phyloP scores from a whole-genome alignment of 2,888 invertebrate genomes.

The Rhabditoides inermis region DNA sequence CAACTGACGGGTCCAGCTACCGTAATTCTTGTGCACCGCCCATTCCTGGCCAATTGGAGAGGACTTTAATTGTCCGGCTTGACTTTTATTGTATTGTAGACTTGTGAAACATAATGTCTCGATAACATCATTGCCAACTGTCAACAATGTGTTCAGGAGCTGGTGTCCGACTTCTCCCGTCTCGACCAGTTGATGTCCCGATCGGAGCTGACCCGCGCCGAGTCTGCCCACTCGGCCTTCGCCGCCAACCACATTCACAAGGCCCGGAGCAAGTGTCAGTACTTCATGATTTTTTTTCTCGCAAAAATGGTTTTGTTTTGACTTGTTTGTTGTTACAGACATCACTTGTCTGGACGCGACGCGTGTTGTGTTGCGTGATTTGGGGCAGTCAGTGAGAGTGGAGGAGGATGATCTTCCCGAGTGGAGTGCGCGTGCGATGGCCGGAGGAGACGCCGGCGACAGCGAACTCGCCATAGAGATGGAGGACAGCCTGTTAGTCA shows the following conservation, averaged over 20 bases:
- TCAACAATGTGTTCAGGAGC: conserved; percentile 22
- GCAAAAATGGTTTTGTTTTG: too few relatives aligned
- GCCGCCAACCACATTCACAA: conserved; percentile 39
- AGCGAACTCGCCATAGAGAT: conserved; percentile 16
- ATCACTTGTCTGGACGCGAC: conserved; percentile 22
- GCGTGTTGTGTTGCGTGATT: too few relatives aligned
- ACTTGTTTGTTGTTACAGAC: conserved; percentile 12
- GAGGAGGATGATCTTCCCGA: too few relatives aligned
- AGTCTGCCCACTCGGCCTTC: conserved; percentile 37
- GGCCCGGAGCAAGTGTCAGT: conserved; percentile 31
- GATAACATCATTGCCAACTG: background rate
- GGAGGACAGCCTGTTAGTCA: too few relatives aligned
- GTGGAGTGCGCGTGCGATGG: too few relatives aligned
- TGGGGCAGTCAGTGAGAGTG: too few relatives aligned
- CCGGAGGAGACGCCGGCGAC: conserved; percentile 8
- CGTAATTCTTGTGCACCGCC: too few relatives aligned
- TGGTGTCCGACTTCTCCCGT: conserved; percentile 37
- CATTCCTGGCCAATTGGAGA: too few relatives aligned
- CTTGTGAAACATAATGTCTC: too few relatives aligned
- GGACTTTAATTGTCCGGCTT: too few relatives aligned
- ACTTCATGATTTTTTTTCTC: background rate
- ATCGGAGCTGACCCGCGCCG: conserved; percentile 30
- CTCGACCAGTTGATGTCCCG: conserved; percentile 38
- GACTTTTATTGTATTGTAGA: too few relatives aligned
- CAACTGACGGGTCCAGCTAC: too few relatives aligned